phyloP scores from a whole-genome alignment of 2,113 vertebrate genomes.

The Phrynosoma platyrhinos region DNA sequence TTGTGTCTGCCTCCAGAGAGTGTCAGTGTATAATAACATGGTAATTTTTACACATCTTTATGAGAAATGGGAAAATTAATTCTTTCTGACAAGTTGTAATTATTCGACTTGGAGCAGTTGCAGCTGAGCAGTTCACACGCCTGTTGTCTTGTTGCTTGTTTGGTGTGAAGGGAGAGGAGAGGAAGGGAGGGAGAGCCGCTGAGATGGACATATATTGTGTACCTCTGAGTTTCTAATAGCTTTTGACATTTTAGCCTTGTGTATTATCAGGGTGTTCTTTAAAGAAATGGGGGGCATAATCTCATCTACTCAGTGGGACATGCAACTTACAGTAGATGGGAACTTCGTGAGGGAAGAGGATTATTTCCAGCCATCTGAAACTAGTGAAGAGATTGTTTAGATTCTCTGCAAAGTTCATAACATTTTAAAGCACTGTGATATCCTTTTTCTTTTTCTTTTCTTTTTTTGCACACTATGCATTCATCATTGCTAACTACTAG shows the following conservation, averaged over 20 bases:
- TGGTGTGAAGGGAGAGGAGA: constrained; percentile 77
- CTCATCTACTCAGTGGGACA: constrained; percentile 65
- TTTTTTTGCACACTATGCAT: background rate
- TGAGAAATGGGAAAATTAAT: constrained; percentile 99
- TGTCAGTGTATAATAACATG: constrained; percentile 99
- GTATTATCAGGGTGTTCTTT: constrained; percentile 80
- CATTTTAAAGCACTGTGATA: constrained; percentile 44
- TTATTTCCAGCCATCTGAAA: constrained; percentile 45
- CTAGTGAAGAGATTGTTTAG: background rate
- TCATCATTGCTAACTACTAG: too few relatives aligned
- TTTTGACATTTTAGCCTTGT: constrained; percentile 83
- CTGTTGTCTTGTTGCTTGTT: constrained; percentile 91
- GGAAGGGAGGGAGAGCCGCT: constrained; percentile 69
- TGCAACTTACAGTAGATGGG: constrained; percentile 13
- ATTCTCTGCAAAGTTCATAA: constrained; percentile 36
- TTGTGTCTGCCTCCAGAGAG: constrained; percentile 99
- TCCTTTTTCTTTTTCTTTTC: too few relatives aligned
- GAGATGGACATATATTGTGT: constrained; percentile 84
- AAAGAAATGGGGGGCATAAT: constrained; percentile 67
- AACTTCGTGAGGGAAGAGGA: background rate
- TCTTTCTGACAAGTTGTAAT: constrained; percentile 99
- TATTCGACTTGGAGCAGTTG: constrained; percentile 99
- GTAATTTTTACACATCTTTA: constrained; percentile 99
- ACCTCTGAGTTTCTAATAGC: constrained; percentile 83
- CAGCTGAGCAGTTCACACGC: constrained; percentile 98